phyloP scores from a whole-genome alignment of 2,797 vertebrate species.

The Salmo trutta region DNA sequence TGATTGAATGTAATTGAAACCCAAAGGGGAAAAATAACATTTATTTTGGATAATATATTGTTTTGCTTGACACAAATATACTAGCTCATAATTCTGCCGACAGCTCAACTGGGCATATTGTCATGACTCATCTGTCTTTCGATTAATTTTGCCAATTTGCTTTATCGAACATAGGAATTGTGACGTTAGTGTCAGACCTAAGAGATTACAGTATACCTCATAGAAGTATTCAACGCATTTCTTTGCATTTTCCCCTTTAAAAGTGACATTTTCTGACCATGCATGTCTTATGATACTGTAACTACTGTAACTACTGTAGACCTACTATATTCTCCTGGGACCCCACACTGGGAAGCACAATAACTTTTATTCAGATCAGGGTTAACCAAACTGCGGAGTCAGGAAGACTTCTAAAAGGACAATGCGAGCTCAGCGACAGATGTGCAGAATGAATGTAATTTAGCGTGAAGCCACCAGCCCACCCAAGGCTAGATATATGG shows the following conservation, averaged over 20 bases:
- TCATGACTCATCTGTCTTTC: background rate
- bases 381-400: conserved; percentile 45
- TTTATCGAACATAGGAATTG: background rate
- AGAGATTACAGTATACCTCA: background rate
- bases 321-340: background rate
- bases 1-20: background rate
- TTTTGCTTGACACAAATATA: background rate
- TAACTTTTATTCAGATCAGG: conserved; percentile 45
- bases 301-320: background rate
- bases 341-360: conserved; percentile 44
- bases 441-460: conserved; percentile 52
- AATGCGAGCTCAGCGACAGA: conserved; percentile 53
- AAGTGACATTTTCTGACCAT: background rate
- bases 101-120: background rate
- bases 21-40: background rate
- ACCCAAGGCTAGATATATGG: conserved; percentile 49
- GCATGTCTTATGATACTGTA: background rate
- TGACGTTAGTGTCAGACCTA: background rate
- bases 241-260: background rate
- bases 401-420: conserved; percentile 42
- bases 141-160: background rate
- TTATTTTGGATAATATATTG: background rate
- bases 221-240: background rate
- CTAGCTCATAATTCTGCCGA: background rate
- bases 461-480: conserved; percentile 50